phyloP scores from a whole-genome alignment of 1,140 invertebrate species.

The Coptotermes formosanus region DNA sequence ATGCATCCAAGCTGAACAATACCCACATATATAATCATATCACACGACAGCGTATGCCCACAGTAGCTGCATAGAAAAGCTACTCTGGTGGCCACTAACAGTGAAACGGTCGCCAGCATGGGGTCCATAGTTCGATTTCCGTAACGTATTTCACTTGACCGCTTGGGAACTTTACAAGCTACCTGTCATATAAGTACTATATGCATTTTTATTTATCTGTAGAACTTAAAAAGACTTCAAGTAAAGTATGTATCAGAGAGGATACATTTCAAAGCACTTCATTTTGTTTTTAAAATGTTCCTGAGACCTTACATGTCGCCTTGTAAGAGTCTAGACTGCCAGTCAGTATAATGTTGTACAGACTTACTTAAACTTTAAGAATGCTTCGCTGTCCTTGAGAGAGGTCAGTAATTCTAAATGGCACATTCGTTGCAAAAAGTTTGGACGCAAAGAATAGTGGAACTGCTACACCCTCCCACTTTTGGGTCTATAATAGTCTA shows the following conservation, averaged over 20 bases:
- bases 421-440: background rate
- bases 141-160: background rate
- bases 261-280: background rate
- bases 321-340: background rate
- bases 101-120: background rate
- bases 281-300: background rate
- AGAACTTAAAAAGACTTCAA: background rate
- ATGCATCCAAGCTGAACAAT: conserved; percentile 5
- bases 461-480: too few relatives aligned
- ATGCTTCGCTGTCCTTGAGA: background rate
- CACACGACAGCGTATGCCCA: background rate
- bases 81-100: background rate
- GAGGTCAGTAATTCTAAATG: background rate
- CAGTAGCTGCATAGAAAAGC: background rate
- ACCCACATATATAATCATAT: conserved; percentile 6
- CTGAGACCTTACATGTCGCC: background rate
- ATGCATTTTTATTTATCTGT: background rate
- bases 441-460: background rate
- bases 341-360: conserved; percentile 1
- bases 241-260: background rate
- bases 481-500: too few relatives aligned
- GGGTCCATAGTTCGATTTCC: background rate
- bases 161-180: background rate
- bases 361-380: background rate
- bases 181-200: background rate